Evolutionary conservation across 2,797 vertebrate species (phyloP).

Genomic region (Erethizon dorsatum): DNA sequence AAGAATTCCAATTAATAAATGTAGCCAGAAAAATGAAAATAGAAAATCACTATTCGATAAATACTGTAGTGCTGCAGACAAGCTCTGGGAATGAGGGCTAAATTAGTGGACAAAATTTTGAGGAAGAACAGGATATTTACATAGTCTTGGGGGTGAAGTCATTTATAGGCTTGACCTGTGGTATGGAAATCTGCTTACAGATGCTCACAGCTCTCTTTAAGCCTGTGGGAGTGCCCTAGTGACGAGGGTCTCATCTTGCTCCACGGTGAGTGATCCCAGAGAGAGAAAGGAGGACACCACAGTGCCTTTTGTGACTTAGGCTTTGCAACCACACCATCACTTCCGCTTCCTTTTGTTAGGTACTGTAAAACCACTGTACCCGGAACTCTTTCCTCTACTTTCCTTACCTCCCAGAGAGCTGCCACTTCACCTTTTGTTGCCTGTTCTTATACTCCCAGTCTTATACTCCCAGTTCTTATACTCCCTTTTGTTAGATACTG

Average conservation of each 20-base stretch:
- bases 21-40: background rate
- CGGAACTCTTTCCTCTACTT: background rate
- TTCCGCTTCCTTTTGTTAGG: background rate
- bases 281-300: background rate
- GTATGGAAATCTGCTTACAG: background rate
- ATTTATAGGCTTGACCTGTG: background rate
- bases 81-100: background rate
- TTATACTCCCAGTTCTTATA: no score
- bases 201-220: background rate
- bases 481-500: no score
- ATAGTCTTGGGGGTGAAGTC: background rate
- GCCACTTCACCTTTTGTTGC: constrained; percentile 8
- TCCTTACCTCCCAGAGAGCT: constrained; percentile 37
- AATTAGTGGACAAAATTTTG: background rate
- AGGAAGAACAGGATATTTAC: background rate
- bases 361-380: background rate
- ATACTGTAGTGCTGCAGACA: background rate
- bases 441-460: background rate
- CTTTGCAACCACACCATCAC: background rate
- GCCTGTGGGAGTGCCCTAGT: background rate
- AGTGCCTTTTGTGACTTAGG: background rate
- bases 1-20: constrained; percentile 7
- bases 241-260: background rate
- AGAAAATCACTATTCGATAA: background rate
- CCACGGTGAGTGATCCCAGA: background rate